Conservation (phyloP, 92 coral and sea anemone genomes). For the Parazoanthus atlanticus region DNA sequence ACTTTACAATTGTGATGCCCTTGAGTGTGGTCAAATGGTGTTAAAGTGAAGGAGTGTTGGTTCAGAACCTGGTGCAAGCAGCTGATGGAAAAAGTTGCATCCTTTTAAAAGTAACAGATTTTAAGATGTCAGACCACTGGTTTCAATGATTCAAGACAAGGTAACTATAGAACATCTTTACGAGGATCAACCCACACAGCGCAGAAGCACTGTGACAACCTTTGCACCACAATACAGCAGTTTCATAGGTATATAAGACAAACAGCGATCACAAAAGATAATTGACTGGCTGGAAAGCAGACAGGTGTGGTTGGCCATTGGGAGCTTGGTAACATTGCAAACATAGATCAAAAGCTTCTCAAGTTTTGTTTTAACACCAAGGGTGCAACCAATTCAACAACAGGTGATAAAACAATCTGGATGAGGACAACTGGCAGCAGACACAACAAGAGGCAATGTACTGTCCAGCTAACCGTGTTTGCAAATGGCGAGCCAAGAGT, state of each 20-base stretch:
- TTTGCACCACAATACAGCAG: too few relatives aligned
- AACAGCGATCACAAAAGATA: too few relatives aligned
- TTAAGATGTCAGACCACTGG: too few relatives aligned
- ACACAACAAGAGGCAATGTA: conserved; percentile 49
- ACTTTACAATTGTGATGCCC: too few relatives aligned
- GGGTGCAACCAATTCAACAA: conserved; percentile 30
- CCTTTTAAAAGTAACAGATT: too few relatives aligned
- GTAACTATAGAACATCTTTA: too few relatives aligned
- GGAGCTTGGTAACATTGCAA: conserved; percentile 47
- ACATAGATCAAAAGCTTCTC: conserved; percentile 48
- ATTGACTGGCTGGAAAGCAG: conserved; percentile 3
- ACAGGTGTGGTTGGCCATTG: conserved; percentile 42
- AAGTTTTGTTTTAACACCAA: conserved; percentile 52
- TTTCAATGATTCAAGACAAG: too few relatives aligned
- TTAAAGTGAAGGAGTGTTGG: conserved; percentile 50
- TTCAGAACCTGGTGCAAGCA: too few relatives aligned
- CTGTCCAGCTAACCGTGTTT: conserved; percentile 50
- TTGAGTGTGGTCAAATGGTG: conserved; percentile 45
- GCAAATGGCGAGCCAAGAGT: conserved; percentile 42
- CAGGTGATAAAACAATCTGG: conserved; percentile 46
- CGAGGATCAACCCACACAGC: too few relatives aligned
- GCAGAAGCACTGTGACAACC: too few relatives aligned
- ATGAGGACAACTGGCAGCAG: conserved; percentile 42
- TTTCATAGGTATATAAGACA: too few relatives aligned
- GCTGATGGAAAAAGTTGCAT: too few relatives aligned